Conservation (phyloP, 1,140 invertebrate genomes). For the Drosophila guanche region DNA sequence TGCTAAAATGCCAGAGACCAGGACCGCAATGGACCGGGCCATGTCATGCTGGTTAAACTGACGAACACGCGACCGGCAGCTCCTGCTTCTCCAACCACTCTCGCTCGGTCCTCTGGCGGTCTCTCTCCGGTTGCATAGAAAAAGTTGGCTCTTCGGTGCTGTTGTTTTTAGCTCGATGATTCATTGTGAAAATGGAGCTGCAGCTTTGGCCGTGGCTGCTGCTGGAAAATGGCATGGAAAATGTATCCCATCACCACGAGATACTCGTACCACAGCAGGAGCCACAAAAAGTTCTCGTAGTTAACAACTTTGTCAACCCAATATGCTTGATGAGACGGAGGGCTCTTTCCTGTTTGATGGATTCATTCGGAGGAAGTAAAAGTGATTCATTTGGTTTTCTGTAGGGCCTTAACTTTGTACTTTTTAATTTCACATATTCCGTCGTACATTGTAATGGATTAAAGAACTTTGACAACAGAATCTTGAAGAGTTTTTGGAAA, state of each 20-base stretch:
- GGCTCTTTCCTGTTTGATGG: constrained; percentile 50
- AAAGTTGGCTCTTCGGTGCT: constrained; percentile 45
- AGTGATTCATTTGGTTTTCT: background rate
- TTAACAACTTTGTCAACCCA: constrained; percentile 61
- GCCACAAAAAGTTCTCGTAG: constrained; percentile 6
- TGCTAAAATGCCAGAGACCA: constrained; percentile 83
- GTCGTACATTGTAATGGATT: no score
- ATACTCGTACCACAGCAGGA: constrained; percentile 20
- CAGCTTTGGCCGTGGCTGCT: constrained; percentile 22
- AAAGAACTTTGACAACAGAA: no score
- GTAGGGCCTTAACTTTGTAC: no score
- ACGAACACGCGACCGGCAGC: constrained; percentile 59
- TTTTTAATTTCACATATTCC: no score
- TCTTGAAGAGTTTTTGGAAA: no score
- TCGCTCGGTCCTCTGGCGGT: background rate
- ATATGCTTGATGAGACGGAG: constrained; percentile 53
- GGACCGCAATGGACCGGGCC: constrained; percentile 82
- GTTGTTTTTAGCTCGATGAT: constrained; percentile 68
- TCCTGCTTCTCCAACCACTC: constrained; percentile 5
- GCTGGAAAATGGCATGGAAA: constrained; percentile 52
- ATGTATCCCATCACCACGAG: constrained; percentile 28
- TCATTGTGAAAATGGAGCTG: constrained; percentile 71
- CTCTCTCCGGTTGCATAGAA: constrained; percentile 26
- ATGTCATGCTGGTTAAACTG: constrained; percentile 83
- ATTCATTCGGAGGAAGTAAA: constrained; percentile 24